A percentile compares a stretch with the other conserved stretches of the same genome.
Evolutionary conservation across 2,113 vertebrate species (phyloP).

Genomic region (Urocynchramus pylzowi): DNA sequence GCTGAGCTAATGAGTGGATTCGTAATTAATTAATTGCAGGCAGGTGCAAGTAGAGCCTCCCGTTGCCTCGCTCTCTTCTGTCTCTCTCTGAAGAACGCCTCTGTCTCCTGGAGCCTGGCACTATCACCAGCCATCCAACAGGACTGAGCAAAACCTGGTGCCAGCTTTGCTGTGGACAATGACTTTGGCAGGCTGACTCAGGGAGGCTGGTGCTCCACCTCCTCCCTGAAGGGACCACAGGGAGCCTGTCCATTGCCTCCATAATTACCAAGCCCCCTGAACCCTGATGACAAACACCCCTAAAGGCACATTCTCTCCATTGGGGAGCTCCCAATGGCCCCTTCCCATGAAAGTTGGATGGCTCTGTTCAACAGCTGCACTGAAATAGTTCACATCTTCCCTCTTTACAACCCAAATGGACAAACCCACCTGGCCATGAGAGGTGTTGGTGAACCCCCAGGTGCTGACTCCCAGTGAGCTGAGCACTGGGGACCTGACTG

Average conservation of each 20-base stretch:
- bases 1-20: slow-evolving; percentile 47
- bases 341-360: neutral
- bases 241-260: neutral
- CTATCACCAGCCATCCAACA: neutral
- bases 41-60: slow-evolving; percentile 42
- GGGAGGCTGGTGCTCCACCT: neutral
- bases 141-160: neutral
- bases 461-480: neutral
- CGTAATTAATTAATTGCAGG: slow-evolving; percentile 62
- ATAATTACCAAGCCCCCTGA: neutral
- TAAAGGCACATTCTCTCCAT: neutral
- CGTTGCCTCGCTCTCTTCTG: neutral
- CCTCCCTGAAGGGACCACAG: neutral
- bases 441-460: neutral
- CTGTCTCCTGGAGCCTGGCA: neutral
- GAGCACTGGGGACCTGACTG: neutral
- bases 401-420: neutral
- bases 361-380: neutral
- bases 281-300: neutral
- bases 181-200: neutral
- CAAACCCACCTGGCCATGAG: neutral
- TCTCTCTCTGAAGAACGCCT: neutral
- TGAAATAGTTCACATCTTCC: neutral
- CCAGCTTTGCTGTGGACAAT: neutral
- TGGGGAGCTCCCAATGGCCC: neutral